phyloP scores from a whole-genome alignment of 2,797 vertebrate species.

The Argyrosomus regius region DNA sequence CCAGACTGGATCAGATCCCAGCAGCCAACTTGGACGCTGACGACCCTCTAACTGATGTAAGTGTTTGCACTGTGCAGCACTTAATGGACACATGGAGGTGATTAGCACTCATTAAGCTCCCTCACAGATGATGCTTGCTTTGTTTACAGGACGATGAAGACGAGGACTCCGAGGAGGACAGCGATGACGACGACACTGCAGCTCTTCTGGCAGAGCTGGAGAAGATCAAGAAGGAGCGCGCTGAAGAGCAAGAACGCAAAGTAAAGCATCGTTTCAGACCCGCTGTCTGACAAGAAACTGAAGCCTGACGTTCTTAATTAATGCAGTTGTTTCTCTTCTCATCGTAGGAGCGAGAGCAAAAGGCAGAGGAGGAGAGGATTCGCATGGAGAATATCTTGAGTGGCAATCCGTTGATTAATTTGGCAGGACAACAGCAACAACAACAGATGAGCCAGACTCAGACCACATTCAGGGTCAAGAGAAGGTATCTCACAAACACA shows the following conservation, averaged over 20 bases:
- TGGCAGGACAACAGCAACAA: slow-evolving; percentile 91
- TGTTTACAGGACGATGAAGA: slow-evolving; percentile 91
- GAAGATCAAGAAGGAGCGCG: slow-evolving; percentile 98
- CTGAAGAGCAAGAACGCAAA: slow-evolving; percentile 97
- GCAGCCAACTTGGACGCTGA: slow-evolving; percentile 98
- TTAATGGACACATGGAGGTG: not conserved
- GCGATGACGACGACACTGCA: slow-evolving; percentile 96
- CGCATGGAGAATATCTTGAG: slow-evolving; percentile 99
- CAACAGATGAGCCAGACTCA: slow-evolving; percentile 80
- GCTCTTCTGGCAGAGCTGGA: slow-evolving; percentile 97
- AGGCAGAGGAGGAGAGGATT: slow-evolving; percentile 98
- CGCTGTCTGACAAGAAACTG: not conserved
- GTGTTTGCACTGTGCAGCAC: slow-evolving; percentile 46
- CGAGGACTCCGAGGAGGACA: slow-evolving; percentile 91
- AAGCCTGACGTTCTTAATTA: not conserved
- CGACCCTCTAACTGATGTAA: slow-evolving; percentile 95
- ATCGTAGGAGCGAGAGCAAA: slow-evolving; percentile 94
- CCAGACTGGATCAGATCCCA: slow-evolving; percentile 96
- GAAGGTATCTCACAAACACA: slow-evolving; percentile 87
- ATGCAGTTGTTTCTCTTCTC: slow-evolving; percentile 30
- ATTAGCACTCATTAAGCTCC: slow-evolving; percentile 11
- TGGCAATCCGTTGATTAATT: slow-evolving; percentile 95
- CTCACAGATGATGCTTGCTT: slow-evolving; percentile 13
- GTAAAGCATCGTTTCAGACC: slow-evolving; percentile 76
- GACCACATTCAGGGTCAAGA: slow-evolving; percentile 94